Conservation (phyloP, 1,140 invertebrate genomes). For the Meloidogyne chitwoodi region DNA sequence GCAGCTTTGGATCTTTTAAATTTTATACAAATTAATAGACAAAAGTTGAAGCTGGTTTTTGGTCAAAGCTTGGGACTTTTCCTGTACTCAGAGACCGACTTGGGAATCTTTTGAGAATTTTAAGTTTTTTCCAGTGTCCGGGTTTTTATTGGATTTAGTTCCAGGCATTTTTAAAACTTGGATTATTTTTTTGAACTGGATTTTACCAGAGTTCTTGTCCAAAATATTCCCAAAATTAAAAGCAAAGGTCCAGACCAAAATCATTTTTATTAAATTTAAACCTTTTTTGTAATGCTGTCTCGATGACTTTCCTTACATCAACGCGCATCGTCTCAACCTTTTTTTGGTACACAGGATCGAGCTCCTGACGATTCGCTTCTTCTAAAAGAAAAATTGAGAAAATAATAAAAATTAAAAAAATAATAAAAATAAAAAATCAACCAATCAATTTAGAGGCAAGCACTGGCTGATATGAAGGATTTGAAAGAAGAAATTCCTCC, state of each 20-base stretch:
- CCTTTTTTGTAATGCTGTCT: constrained; percentile 5
- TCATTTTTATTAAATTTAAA: too few relatives aligned
- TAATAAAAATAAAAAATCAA: neutral
- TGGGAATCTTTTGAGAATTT: too few relatives aligned
- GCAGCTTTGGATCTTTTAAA: neutral
- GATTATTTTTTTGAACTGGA: too few relatives aligned
- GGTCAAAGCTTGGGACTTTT: too few relatives aligned
- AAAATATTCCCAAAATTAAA: neutral
- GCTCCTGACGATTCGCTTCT: neutral
- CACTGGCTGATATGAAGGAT: constrained; percentile 10
- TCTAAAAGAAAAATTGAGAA: neutral
- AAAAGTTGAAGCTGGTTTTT: too few relatives aligned
- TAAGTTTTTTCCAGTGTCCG: too few relatives aligned
- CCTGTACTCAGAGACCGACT: too few relatives aligned
- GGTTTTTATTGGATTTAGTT: too few relatives aligned
- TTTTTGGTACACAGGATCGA: constrained; percentile 2
- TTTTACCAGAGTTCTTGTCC: too few relatives aligned
- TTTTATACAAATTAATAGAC: too few relatives aligned
- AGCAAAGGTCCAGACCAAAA: too few relatives aligned
- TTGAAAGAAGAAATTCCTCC: constrained; percentile 1
- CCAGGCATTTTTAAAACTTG: too few relatives aligned
- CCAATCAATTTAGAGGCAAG: neutral
- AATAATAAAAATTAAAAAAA: neutral
- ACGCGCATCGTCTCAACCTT: constrained; percentile 10
- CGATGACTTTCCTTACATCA: constrained; percentile 14